Base-by-base conservation (phyloP, 2,113 vertebrate genomes). In the Sprattus sprattus region DNA sequence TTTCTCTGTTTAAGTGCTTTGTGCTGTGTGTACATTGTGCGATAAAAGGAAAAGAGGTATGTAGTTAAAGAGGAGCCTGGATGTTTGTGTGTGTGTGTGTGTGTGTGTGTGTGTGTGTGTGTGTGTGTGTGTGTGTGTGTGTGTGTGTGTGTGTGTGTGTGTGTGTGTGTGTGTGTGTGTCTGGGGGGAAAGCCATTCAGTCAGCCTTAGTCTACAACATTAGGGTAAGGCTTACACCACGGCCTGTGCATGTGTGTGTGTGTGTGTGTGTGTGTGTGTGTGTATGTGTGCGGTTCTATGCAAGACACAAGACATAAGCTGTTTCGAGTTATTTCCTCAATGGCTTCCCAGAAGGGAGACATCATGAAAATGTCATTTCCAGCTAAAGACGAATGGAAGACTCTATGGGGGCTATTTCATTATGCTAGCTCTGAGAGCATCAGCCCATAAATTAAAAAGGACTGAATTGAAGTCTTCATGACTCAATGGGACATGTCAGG, bases 331-430 rank as follows among this genome's bases (percentile, higher is more conserved):
- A 81, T 84, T 87, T 81, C 47, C 60, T 46, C 86, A 50, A 75
- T 46, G 57, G 64, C 71, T 86, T 82, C 57, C 54, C 82, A 50
- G 84, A 83, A 81, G 57, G 57, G 81, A 83, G 84, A 88, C 80
- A 84, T 60, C 81, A 86, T 80, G 52, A 75, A 45, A 83, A 87
- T 85, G 83, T 83, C 32, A 87, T 84, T 87, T 89, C 87, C 82
- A 81, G 64, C 50, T 85, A 54, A 85, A 87, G 46, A 46, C 83
- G 83, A 83, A 87, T 45, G n/a, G 22, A 84, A n/a, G 81, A 88
- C 85, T 90, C 88, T 87, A 88, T 75, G 82, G 80, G 84, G 89
- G 91, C 88, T 86, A 89, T 93, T 91, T 90, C 84, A 91, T 93
- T 92, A 93, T 91, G 82, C 86, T 75, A 46, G 85, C 85, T 82